These are phyloP conservation scores for Hirtodrosophila alboralis DNA, from an alignment of 2,888 invertebrate species.

Conservation along the genomic window DNA sequence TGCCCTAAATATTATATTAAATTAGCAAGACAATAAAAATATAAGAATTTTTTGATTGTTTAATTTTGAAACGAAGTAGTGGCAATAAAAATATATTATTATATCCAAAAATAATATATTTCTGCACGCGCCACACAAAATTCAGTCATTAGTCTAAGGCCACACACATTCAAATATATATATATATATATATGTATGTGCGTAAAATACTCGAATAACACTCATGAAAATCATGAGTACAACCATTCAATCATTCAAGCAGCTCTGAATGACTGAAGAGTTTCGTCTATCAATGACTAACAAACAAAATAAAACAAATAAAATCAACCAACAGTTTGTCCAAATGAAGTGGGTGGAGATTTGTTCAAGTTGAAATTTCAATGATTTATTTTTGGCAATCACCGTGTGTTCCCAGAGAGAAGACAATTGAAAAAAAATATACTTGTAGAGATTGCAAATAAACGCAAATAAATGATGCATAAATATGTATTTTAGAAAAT, in stretches of 20 bases:
- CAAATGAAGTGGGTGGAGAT: slow-evolving; percentile 39
- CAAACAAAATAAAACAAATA: slow-evolving; percentile 1
- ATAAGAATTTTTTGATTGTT: slow-evolving; percentile 1
- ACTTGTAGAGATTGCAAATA: background rate
- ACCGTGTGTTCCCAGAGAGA: background rate
- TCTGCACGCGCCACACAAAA: slow-evolving; percentile 25
- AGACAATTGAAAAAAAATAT: slow-evolving; percentile 9
- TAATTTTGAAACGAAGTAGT: slow-evolving; percentile 5
- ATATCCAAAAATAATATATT: slow-evolving; percentile 22
- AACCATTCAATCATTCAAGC: slow-evolving; percentile 4
- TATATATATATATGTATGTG: background rate
- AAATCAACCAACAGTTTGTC: slow-evolving; percentile 5
- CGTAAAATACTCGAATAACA: slow-evolving; percentile 1
- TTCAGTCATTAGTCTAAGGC: slow-evolving; percentile 31
- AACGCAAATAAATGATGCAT: slow-evolving; percentile 2
- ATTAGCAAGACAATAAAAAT: slow-evolving; percentile 17
- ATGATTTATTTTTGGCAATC: slow-evolving; percentile 45
- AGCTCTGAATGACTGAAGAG: slow-evolving; percentile 15
- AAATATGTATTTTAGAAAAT: slow-evolving; percentile 5
- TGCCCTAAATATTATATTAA: slow-evolving; percentile 12
- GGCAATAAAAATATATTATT: slow-evolving; percentile 13
- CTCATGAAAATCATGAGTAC: slow-evolving; percentile 10
- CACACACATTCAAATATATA: slow-evolving; percentile 6
- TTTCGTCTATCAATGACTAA: slow-evolving; percentile 16
- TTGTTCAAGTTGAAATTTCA: slow-evolving; percentile 27